Evolutionary conservation across 2,113 vertebrate species (phyloP).

Genomic region (Leucosticte australis): DNA sequence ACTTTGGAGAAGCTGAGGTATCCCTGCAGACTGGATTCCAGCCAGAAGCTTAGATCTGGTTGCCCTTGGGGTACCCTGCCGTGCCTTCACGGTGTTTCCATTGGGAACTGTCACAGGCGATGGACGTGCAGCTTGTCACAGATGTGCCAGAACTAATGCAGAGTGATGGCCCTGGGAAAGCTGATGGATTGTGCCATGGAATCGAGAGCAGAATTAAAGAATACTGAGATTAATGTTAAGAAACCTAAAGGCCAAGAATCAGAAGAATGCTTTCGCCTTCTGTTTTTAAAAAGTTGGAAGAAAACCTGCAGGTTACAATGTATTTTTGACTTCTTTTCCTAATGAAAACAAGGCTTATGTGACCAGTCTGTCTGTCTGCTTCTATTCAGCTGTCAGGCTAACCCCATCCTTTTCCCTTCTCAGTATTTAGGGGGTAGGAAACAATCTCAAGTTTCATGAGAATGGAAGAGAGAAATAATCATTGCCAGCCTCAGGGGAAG

Average conservation of each 20-base stretch:
- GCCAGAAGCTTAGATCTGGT: not conserved
- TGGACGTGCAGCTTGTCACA: not conserved
- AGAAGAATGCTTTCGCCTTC: not conserved
- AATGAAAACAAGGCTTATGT: not conserved
- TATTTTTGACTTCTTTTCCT: not conserved
- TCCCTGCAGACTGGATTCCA: not conserved
- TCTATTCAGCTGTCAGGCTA: not conserved
- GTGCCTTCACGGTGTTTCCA: not conserved
- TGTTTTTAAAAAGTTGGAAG: not conserved
- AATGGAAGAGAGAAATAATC: not conserved
- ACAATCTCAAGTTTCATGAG: not conserved
- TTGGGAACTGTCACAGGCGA: not conserved
- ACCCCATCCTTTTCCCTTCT: not conserved
- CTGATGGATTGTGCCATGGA: rapidly evolving
- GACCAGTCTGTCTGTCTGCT: not conserved
- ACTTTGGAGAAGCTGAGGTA: not conserved
- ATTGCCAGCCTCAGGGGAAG: not conserved
- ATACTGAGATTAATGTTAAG: not conserved
- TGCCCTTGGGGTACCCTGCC: not conserved
- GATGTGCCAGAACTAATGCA: not conserved
- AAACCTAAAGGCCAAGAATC: not conserved
- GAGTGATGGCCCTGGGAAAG: not conserved
- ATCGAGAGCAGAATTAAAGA: not conserved
- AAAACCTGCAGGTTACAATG: not conserved
- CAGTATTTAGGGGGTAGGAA: not conserved